Evolutionary conservation across 2,888 invertebrate genomes (phyloP).

Genomic region (Spisula solida): DNA sequence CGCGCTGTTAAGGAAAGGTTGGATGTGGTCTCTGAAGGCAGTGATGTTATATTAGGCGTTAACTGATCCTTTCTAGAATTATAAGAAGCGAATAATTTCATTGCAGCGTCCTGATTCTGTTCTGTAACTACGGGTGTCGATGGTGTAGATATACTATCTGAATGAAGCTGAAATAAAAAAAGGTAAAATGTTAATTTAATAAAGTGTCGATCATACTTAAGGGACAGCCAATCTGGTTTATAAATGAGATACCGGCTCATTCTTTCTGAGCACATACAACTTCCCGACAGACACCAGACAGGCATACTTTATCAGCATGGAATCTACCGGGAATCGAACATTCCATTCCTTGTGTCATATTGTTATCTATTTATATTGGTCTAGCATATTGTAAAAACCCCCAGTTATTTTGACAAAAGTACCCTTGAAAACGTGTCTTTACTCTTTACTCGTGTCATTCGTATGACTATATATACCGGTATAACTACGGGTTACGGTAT

Average conservation of each 20-base stretch:
- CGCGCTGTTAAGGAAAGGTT: background rate
- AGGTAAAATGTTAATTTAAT: background rate
- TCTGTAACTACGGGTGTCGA: slow-evolving; percentile 65
- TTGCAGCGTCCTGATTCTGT: slow-evolving; percentile 72
- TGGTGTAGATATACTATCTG: slow-evolving; percentile 38
- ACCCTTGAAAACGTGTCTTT: no score
- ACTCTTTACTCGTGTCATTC: no score
- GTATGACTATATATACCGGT: no score
- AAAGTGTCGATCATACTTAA: background rate
- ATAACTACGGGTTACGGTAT: no score
- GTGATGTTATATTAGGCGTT: slow-evolving; percentile 40
- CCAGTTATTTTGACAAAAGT: no score
- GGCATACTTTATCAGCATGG: no score
- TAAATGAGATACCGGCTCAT: background rate
- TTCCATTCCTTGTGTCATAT: no score
- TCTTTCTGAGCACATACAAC: background rate
- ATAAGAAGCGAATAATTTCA: slow-evolving; percentile 78
- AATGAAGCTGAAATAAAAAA: slow-evolving; percentile 9
- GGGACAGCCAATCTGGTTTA: background rate
- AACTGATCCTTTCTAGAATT: slow-evolving; percentile 57
- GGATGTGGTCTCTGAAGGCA: background rate
- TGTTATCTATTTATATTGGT: no score
- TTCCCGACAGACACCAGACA: no score
- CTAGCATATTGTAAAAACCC: no score
- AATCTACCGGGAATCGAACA: no score